Base-by-base conservation (phyloP, 2,888 invertebrate genomes). In the Leptodirus hochenwartii region DNA sequence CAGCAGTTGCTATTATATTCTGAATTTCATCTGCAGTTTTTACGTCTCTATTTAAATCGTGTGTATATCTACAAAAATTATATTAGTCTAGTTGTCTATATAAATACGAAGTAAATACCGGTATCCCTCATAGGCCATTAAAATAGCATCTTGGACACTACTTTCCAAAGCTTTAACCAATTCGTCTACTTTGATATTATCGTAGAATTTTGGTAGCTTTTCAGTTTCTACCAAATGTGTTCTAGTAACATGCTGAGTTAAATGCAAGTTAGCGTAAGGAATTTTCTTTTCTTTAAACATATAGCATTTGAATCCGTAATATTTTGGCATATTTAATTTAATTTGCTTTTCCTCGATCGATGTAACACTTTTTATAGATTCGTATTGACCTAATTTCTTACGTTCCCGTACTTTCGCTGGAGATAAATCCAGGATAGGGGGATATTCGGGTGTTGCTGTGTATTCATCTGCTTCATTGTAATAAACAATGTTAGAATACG, bases 321-420 rank as follows among this genome's bases (percentile, higher is more conserved):
- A 84, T 27, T 66, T 64, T 0, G 79, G 80, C 69, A 84, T 74
- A 49, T 85, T 85, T 14, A 85, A 45, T 41, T 77, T 79, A 29
- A 82, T 69, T 42, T 81, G 62, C 47, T 88, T 88, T 49, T 84
- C 82, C 56, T 88, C 87, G 0, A 84, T 66, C 0, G 81, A 82
- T 32, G 68, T 62, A 8, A 77, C 43, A 2, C 59, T 50, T 47
- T 64, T 63, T 9, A 85, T 66, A 45, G 66, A 61, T 10, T 72
- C 59, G 42, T 70, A 56, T 37, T 62, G 47, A 1, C 58, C 51
- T 30, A 43, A 38, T 22, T 41, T 43, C 32, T 56, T 48, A 24
- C 69, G 60, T 41, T 54, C 49, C 33, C 57, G 56, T 34, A 46
- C 58, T 5, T 61, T 67, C 41, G 58, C 47, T 8, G 45, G 50